Evolutionary conservation across 1,140 invertebrate genomes (phyloP), one percentile per base, ranked within the genome.

Genomic region (Psilanteris sp.): DNA sequence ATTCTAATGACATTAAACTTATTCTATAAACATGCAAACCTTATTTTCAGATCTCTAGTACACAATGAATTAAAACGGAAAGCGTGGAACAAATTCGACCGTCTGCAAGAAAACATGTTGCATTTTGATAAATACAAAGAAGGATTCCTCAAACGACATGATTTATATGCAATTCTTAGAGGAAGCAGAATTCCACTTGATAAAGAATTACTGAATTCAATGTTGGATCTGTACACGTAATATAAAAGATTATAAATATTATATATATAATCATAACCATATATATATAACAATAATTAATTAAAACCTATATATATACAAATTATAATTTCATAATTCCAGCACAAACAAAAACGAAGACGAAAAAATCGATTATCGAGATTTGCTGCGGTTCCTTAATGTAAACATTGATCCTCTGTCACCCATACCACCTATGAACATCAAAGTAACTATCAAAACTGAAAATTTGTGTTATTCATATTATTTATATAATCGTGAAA

Each of bases 151-250:
- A 48, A 86, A 0, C 86, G 86, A 10, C 78, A 90, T 4, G 87
- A 91, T 10, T 72, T 94, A 5, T 90, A 93, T 7, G 91, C 91
- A 32, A 85, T 92, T 18, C 77, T 94, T 7, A 89, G 91, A 9
- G 93, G 91, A 1, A 91, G 91, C 44, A 88, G 91, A 27, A 68
- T 95, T 27, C 93, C 93, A 0, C 84, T 95, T 0, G 91, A 91
- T 46, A 78, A 87, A 3, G 91, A 93, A 55, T 85, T 95, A 0
- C 83, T 94, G 50, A 90, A 93, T 67, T 90, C 91, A 22, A 91
- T 95, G 86, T 81, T 95, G 10, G 86, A 92, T 81, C 91, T 92
- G 92, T 94, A n/a, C n/a, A n/a, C n/a, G n/a, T n/a, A n/a, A n/a
- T n/a, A n/a, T n/a, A n/a, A n/a, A n/a, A n/a, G n/a, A n/a, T n/a